Conservation (phyloP, 2,797 vertebrate genomes). For the Erpetoichthys calabaricus region DNA sequence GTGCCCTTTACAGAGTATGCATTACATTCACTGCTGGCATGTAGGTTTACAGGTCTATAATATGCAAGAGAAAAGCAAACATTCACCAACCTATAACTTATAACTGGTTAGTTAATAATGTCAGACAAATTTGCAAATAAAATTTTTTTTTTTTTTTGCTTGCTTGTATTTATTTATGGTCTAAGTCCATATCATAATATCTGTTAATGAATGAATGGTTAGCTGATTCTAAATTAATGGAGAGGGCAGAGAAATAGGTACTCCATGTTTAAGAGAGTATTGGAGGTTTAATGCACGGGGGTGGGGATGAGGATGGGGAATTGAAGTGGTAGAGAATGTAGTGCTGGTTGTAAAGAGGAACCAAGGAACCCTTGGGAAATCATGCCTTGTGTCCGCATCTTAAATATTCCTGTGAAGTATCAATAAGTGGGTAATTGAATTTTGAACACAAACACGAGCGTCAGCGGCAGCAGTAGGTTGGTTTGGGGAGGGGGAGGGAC, state of each 20-base stretch:
- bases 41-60: too few species aligned
- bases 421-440: constrained; percentile 99
- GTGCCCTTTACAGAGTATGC: too few species aligned
- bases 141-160: constrained; percentile 98
- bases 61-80: too few species aligned
- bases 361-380: constrained; percentile 93
- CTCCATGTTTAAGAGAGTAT: constrained; percentile 20
- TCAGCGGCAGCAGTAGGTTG: constrained; percentile 76
- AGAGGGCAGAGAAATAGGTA: constrained; percentile 97
- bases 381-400: constrained; percentile 99
- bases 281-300: constrained; percentile 5
- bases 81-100: too few species aligned
- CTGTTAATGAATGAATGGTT: constrained; percentile 99
- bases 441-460: constrained; percentile 99
- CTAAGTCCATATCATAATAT: constrained; percentile 93
- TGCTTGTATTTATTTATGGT: constrained; percentile 95
- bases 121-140: constrained; percentile 98
- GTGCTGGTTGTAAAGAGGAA: constrained; percentile 98
- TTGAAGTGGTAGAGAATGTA: constrained; percentile 41
- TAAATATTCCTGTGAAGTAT: constrained; percentile 99
- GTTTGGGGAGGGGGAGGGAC: constrained; percentile 50
- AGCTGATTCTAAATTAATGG: constrained; percentile 99
- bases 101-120: constrained; percentile 62
- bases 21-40: too few species aligned
- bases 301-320: constrained; percentile 13